These are phyloP conservation scores for Menidia menidia DNA, from an alignment of 2,797 vertebrate species.

Conservation along the genomic window DNA sequence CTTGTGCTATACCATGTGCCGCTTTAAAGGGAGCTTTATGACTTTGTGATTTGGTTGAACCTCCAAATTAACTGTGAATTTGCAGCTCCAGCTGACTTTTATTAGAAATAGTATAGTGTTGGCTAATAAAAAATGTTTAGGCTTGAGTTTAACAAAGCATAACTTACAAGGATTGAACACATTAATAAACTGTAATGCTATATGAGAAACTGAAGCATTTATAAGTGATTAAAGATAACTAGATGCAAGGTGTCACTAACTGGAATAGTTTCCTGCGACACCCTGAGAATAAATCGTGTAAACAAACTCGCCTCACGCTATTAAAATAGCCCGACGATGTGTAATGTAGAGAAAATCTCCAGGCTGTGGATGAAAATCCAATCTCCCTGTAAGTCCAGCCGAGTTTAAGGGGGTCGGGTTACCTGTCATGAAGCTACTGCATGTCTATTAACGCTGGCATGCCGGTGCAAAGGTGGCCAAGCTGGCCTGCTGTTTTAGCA, in stretches of 20 bases:
- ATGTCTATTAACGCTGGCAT: constrained; percentile 79
- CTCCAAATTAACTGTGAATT: not conserved
- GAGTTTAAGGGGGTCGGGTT: constrained; percentile 65
- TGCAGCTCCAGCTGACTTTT: not conserved
- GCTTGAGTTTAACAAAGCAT: not conserved
- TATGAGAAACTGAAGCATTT: constrained; percentile 56
- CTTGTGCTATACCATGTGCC: too few species aligned
- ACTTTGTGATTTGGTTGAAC: not conserved
- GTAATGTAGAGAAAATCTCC: constrained; percentile 77
- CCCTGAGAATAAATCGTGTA: constrained; percentile 76
- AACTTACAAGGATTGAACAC: constrained; percentile 31
- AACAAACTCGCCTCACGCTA: constrained; percentile 75
- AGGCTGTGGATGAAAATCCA: constrained; percentile 62
- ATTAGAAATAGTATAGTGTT: not conserved
- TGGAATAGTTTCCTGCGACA: constrained; percentile 68
- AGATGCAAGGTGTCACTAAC: constrained; percentile 55
- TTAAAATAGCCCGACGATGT: constrained; percentile 78
- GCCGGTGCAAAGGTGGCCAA: constrained; percentile 23
- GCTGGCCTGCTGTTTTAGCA: constrained; percentile 21
- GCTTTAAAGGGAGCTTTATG: not conserved
- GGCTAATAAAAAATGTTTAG: not conserved
- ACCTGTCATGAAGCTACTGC: constrained; percentile 76
- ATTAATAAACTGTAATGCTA: constrained; percentile 47
- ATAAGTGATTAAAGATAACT: constrained; percentile 60
- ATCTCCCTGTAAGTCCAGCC: constrained; percentile 53